Percentiles rank a stretch among this genome's conserved stretches.
Evolutionary conservation across 2,113 vertebrate species (phyloP).

Genomic region (Polypterus senegalus): DNA sequence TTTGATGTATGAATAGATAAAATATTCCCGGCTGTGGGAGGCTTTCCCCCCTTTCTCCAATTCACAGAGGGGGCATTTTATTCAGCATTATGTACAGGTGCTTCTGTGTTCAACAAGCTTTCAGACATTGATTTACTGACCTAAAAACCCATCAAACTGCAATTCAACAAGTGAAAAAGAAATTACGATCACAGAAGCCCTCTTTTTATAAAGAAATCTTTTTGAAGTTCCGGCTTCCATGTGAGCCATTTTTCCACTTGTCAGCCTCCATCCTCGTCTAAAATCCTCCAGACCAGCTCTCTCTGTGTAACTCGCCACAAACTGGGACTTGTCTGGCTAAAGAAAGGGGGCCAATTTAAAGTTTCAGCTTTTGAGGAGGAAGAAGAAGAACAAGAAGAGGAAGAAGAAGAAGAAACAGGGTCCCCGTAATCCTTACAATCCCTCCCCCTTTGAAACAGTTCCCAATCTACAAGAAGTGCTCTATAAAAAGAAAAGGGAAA

Average conservation of each 20-base stretch:
- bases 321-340: constrained; percentile 14
- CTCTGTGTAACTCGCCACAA: constrained; percentile 14
- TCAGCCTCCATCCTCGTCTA: constrained; percentile 47
- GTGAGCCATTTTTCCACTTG: constrained; percentile 59
- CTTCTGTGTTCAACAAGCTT: constrained; percentile 38
- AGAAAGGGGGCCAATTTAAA: constrained; percentile 17
- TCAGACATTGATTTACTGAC: constrained; percentile 48
- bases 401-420: too few relatives aligned
- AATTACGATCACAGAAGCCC: constrained; percentile 36
- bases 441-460: too few relatives aligned
- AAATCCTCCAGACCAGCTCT: constrained; percentile 31
- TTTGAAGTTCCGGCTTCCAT: constrained; percentile 41
- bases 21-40: constrained; percentile 25
- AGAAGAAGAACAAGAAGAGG: too few relatives aligned
- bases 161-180: constrained; percentile 34
- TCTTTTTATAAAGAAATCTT: constrained; percentile 26
- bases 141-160: constrained; percentile 43
- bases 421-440: too few relatives aligned
- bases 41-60: constrained; percentile 18
- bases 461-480: too few relatives aligned
- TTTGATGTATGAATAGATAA: constrained; percentile 17
- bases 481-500: too few relatives aligned
- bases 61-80: constrained; percentile 30
- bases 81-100: constrained; percentile 44
- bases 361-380: too few relatives aligned